phyloP scores from a whole-genome alignment of 2,888 invertebrate species.

The Cinara cedri region DNA sequence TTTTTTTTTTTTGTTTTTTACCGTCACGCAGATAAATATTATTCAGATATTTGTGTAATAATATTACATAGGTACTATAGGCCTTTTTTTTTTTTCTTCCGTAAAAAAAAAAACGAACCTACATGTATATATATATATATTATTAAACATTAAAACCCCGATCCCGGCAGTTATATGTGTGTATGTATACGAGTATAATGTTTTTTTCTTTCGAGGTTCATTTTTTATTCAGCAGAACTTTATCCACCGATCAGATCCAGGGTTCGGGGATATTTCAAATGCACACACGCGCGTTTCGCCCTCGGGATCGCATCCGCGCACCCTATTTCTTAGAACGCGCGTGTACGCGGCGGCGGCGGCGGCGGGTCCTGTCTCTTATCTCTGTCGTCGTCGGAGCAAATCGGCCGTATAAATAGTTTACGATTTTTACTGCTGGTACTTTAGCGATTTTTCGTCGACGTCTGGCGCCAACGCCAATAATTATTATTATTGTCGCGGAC shows the following conservation, averaged over 20 bases:
- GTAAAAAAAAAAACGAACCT: too few relatives aligned
- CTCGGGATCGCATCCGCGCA: conserved; percentile 1
- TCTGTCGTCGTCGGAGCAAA: not conserved
- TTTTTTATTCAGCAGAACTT: conserved; percentile 33
- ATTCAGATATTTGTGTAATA: too few relatives aligned
- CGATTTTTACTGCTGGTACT: not conserved
- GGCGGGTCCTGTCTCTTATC: conserved; percentile 25
- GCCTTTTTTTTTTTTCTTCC: too few relatives aligned
- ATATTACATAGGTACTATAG: too few relatives aligned
- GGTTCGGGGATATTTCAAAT: conserved; percentile 18
- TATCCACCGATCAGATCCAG: conserved; percentile 30
- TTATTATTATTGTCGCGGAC: not conserved
- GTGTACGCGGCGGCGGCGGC: not conserved
- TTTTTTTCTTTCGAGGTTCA: conserved; percentile 2
- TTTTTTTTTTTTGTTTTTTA: too few relatives aligned
- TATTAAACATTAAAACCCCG: not conserved
- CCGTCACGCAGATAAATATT: too few relatives aligned
- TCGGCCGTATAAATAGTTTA: conserved; percentile 27
- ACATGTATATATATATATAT: not conserved
- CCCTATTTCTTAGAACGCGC: conserved; percentile 16
- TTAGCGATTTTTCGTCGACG: not conserved
- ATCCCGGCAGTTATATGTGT: not conserved
- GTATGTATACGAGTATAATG: not conserved
- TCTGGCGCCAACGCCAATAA: conserved; percentile 37
- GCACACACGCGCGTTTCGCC: conserved; percentile 21